Percentiles rank a stretch among this genome's conserved stretches.
phyloP scores from a whole-genome alignment of 2,113 vertebrate species.

The Forbesichthys agassizii region DNA sequence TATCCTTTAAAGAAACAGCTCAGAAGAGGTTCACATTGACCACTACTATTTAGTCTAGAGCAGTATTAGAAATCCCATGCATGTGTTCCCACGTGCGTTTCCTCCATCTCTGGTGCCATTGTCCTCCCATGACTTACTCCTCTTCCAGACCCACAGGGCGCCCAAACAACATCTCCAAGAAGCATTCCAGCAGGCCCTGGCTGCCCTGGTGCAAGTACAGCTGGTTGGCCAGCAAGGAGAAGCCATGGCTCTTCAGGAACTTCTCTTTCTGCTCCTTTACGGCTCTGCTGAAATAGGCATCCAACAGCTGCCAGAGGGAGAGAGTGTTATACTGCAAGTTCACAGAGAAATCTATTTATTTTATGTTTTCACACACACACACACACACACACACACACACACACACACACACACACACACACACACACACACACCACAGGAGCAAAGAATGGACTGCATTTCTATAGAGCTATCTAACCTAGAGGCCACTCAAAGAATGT shows the following conservation, averaged over 20 bases:
- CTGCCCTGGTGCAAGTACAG: constrained; percentile 93
- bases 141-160: constrained; percentile 87
- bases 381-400: background rate
- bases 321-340: constrained; percentile 1
- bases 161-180: constrained; percentile 92
- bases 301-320: constrained; percentile 80
- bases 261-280: constrained; percentile 95
- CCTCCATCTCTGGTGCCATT: too few relatives aligned
- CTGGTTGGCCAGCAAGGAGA: constrained; percentile 96
- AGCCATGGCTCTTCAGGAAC: constrained; percentile 95
- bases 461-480: too few relatives aligned
- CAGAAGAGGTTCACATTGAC: too few relatives aligned
- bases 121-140: constrained; percentile 77
- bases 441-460: background rate
- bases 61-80: background rate
- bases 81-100: background rate
- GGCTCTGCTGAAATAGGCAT: constrained; percentile 93
- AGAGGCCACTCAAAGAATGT: background rate
- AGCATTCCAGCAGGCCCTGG: constrained; percentile 88
- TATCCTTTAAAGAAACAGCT: too few relatives aligned
- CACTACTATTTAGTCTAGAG: too few relatives aligned
- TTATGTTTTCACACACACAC: background rate
- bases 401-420: background rate
- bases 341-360: too few relatives aligned
- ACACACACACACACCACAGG: background rate